Base-by-base conservation (phyloP, 2,113 vertebrate genomes). In the Philantomba maxwellii region DNA sequence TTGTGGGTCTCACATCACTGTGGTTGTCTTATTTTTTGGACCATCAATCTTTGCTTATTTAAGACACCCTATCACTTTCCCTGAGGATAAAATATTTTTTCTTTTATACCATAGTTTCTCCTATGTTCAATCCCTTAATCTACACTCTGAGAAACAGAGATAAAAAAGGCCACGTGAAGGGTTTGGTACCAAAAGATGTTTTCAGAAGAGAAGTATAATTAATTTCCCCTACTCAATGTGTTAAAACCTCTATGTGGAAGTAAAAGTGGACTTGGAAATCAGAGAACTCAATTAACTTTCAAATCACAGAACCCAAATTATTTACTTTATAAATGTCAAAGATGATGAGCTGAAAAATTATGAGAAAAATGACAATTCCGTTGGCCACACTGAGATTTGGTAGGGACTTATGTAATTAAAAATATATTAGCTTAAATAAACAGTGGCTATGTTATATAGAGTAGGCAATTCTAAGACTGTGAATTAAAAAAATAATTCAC, bases 21-120 rank as follows among this genome's bases (percentile, higher is more conserved):
- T 64, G 62, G 15, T 64, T 33, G 6, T 17, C 30, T 64, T 64
- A 64, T 8, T 64, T 64, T 64, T 64, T 64, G 15, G 30, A 17
- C 62, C 62, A 8, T 64, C 62, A 64, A 17, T 64, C 62, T 97
- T 96, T 88, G 9, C 33, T 4, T 97, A 94, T 17, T 82, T 97
- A 10, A 49, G 89, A 64, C 87, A 90, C 47, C 87, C 89, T 12
- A 82, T 58, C 4, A 94, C 62, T n/a, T 96, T 58, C 15, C 88
- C 92, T 19, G 91, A 95, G 5, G 92, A 95, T 12, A 97, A 97
- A 91, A 28, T 96, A 1, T 91, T 97, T 17, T 92, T 96, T 97
- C 0, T 96, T 96, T 91, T 97, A 97, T 2, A 97, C 91, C 4
- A 62, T 62, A 30, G 53, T 94, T 45, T 70, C 47, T 28, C 91